These are phyloP conservation scores for Cyprinella venusta DNA, from an alignment of 2,797 vertebrate genomes.

Conservation along the genomic window DNA sequence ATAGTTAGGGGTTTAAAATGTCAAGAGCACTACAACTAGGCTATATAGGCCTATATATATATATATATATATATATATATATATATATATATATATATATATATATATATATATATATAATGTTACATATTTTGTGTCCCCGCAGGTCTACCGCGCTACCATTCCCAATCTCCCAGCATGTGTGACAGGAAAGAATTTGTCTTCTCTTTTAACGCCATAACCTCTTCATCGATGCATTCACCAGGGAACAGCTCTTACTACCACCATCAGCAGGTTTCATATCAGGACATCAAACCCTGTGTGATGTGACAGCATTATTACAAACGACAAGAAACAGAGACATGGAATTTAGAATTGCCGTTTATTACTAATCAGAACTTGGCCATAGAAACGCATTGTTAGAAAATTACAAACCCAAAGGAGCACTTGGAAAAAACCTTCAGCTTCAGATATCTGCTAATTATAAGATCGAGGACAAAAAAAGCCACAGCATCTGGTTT, in stretches of 20 bases:
- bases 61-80: too few species aligned
- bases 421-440: neutral
- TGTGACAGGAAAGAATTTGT: slow-evolving; percentile 98
- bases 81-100: neutral
- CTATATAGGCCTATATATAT: too few species aligned
- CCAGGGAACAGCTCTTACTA: slow-evolving; percentile 92
- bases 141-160: slow-evolving; percentile 94
- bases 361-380: slow-evolving; percentile 7
- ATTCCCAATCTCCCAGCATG: slow-evolving; percentile 97
- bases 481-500: slow-evolving; percentile 53
- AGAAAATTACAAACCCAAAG: slow-evolving; percentile 20
- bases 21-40: neutral
- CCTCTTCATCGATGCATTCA: slow-evolving; percentile 94
- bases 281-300: slow-evolving; percentile 99
- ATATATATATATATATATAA: neutral
- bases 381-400: neutral
- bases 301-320: slow-evolving; percentile 87
- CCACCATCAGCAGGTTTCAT: slow-evolving; percentile 97
- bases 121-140: slow-evolving; percentile 1
- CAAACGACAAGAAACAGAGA: slow-evolving; percentile 58
- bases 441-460: neutral
- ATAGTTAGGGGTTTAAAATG: neutral
- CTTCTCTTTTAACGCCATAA: slow-evolving; percentile 99
- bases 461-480: neutral
- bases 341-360: neutral